Base-by-base conservation (phyloP, 2,888 invertebrate genomes). In the Polymixis flavicincta region DNA sequence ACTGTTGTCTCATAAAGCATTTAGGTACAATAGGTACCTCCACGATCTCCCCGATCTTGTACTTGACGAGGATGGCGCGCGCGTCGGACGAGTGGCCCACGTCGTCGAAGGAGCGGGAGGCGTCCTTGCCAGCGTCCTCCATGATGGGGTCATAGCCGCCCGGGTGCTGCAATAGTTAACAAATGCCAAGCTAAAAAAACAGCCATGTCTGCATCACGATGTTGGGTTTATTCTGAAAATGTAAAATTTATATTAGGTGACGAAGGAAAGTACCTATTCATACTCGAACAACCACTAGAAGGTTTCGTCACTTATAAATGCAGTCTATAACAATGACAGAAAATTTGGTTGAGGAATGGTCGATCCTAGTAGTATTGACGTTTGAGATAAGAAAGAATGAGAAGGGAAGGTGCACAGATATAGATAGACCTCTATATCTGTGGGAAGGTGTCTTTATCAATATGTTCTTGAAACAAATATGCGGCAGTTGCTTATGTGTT, bases 61-160 rank as follows among this genome's bases (percentile, higher is more conserved):
- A 97, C 76, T 96, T 95, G 88, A 96, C 96, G 74, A 98, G 85
- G 54, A 97, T 93, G 45, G 90, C 93, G 70, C 93, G 94, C 0
- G 98, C 98, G 89, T 98, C 98, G 0, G 95, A 89, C 0, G 98
- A 97, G 93, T 98, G 98, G 0, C 98, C 98, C 0, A 96, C 97
- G 54, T 97, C 97, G 48, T 97, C 97, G 91, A 98, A 98, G 0
- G 96, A 0, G 98, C 98, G 76, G 22, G 78, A 11, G 6, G 97
- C 97, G 90, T 98, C 98, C 85, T 94, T 97, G 13, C 98, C 98
- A 0, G 97, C 98, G 71, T 96, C 97, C 85, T 98, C 98, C 28
- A 93, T 86, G 55, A 98, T 94, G 22, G 97, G 82, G 42, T 98
- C 97, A 0, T 90, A 90, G 0, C 98, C 98, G 0, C 97, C 98